These are phyloP conservation scores for Helarctos malayanus DNA, from an alignment of 2,797 vertebrate species.

Conservation along the genomic window DNA sequence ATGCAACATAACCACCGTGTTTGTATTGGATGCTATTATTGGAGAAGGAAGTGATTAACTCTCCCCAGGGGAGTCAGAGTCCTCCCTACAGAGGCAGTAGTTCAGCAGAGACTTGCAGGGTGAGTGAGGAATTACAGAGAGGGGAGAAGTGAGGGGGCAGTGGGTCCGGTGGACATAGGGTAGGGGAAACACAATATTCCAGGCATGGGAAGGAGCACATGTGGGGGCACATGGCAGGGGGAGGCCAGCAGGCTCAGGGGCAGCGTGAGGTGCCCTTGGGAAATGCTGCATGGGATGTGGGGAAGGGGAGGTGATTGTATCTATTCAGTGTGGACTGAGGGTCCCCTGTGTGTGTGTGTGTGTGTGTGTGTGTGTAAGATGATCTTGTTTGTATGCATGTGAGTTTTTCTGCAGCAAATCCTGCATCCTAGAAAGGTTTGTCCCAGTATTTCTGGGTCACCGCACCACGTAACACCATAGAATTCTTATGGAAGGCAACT, in stretches of 20 bases:
- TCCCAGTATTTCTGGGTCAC: background rate
- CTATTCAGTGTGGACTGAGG: background rate
- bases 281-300: background rate
- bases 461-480: background rate
- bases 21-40: background rate
- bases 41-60: background rate
- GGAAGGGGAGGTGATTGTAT: background rate
- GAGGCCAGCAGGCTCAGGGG: background rate
- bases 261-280: background rate
- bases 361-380: background rate
- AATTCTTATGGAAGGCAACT: background rate
- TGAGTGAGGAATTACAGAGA: background rate
- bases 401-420: slow-evolving; percentile 20
- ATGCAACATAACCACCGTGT: background rate
- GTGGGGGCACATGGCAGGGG: accelerated
- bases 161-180: background rate
- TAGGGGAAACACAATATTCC: background rate
- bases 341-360: too few relatives aligned
- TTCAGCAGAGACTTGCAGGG: background rate
- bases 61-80: background rate
- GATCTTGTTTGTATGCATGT: background rate
- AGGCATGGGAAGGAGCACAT: accelerated
- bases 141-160: background rate
- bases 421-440: background rate
- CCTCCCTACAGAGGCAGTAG: background rate